Evolutionary conservation across 2,797 vertebrate species (phyloP).

Genomic region (Phalanger gymnotis): DNA sequence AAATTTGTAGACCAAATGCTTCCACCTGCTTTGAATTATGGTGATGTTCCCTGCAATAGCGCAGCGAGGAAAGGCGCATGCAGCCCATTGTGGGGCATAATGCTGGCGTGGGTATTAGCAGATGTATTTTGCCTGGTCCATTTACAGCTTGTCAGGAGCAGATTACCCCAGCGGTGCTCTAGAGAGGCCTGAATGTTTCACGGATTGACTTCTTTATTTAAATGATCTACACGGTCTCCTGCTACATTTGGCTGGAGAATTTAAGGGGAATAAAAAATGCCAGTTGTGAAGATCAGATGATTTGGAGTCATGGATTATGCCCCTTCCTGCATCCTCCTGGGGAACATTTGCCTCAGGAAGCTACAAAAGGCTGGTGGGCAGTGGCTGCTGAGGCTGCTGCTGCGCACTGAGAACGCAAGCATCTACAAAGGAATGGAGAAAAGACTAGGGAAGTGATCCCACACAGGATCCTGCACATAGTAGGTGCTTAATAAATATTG

Average conservation of each 20-base stretch:
- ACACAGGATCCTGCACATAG: neutral
- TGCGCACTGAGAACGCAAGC: neutral
- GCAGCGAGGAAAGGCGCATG: neutral
- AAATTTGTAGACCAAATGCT: constrained; percentile 65
- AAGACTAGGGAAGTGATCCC: neutral
- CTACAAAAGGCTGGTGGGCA: neutral
- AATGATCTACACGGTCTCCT: constrained; percentile 18
- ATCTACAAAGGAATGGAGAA: neutral
- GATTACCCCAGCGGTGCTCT: constrained; percentile 33
- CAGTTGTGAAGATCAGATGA: neutral
- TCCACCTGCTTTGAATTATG: constrained; percentile 73
- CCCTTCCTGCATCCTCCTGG: neutral
- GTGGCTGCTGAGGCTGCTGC: neutral
- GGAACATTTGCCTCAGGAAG: neutral
- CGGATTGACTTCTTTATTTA: constrained; percentile 33
- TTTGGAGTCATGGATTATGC: constrained; percentile 41
- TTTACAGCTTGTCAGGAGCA: constrained; percentile 59
- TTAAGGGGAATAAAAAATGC: constrained; percentile 56
- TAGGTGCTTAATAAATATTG: neutral
- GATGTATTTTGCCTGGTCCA: neutral
- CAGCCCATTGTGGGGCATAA: neutral
- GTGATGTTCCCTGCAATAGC: constrained; percentile 32
- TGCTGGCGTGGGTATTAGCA: constrained; percentile 35
- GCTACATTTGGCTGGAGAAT: constrained; percentile 32
- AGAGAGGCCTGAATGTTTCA: constrained; percentile 25